Conservation (phyloP, 2,888 invertebrate species). For the Cephus pulcher region DNA sequence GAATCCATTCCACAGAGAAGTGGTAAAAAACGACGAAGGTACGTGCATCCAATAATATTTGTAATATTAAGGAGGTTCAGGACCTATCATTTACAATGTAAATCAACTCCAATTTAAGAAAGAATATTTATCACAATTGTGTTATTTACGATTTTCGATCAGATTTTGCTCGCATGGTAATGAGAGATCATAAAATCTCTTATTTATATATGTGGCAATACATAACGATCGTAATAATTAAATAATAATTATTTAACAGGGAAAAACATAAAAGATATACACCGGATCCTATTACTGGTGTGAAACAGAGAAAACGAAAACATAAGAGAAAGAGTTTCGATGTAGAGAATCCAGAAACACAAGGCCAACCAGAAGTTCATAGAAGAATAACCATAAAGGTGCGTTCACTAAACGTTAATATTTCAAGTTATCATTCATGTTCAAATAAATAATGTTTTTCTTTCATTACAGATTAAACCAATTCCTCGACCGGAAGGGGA, state of each 20-base stretch:
- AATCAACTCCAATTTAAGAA: background rate
- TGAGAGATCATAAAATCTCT: background rate
- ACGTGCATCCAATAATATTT: background rate
- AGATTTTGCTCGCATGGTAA: background rate
- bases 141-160: background rate
- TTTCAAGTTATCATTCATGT: conserved; percentile 1
- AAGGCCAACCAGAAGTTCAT: conserved; percentile 67
- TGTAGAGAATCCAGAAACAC: conserved; percentile 69
- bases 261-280: conserved; percentile 84
- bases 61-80: no score
- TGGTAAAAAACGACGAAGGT: conserved; percentile 63
- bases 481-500: conserved; percentile 84
- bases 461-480: conserved; percentile 75
- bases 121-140: background rate
- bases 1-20: conserved; percentile 59
- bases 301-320: conserved; percentile 82
- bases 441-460: background rate
- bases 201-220: no score
- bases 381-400: conserved; percentile 87
- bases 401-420: conserved; percentile 26
- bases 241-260: conserved; percentile 29
- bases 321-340: conserved; percentile 84
- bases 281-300: conserved; percentile 73
- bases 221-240: background rate
- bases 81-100: no score